phyloP scores from a whole-genome alignment of 2,888 invertebrate genomes.

The Rapana venosa region DNA sequence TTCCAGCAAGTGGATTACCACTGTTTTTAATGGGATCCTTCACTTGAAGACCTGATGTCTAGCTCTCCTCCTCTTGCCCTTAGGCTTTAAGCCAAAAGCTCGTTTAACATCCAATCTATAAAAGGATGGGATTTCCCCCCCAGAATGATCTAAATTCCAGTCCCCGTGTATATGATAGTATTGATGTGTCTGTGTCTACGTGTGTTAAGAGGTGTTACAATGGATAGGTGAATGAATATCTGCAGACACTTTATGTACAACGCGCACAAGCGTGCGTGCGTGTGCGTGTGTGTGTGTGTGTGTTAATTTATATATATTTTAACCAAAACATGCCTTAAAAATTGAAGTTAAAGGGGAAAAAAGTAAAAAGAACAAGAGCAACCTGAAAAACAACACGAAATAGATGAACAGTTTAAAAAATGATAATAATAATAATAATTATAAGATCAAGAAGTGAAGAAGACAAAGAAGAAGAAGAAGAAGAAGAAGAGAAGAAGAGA shows the following conservation, averaged over 20 bases:
- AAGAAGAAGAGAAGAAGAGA: neutral
- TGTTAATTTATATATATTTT: no score
- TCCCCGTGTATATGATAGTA: neutral
- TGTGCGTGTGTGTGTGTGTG: neutral
- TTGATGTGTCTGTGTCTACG: neutral
- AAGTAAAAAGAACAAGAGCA: neutral
- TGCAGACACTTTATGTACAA: no score
- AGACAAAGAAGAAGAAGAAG: neutral
- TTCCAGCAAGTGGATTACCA: no score
- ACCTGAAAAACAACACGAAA: neutral
- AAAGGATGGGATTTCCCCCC: no score
- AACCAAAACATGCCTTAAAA: neutral
- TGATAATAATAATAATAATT: neutral
- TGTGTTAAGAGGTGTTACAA: neutral
- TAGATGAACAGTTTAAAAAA: neutral
- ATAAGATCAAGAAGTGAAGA: neutral
- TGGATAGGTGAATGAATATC: neutral
- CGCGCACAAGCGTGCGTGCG: no score
- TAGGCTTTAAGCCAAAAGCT: no score
- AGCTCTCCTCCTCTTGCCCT: no score
- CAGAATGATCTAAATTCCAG: no score
- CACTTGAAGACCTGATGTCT: no score
- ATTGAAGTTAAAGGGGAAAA: neutral
- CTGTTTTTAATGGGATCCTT: no score
- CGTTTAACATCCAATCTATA: no score